phyloP scores from a whole-genome alignment of 2,113 vertebrate genomes.

The Crotalus horridus region DNA sequence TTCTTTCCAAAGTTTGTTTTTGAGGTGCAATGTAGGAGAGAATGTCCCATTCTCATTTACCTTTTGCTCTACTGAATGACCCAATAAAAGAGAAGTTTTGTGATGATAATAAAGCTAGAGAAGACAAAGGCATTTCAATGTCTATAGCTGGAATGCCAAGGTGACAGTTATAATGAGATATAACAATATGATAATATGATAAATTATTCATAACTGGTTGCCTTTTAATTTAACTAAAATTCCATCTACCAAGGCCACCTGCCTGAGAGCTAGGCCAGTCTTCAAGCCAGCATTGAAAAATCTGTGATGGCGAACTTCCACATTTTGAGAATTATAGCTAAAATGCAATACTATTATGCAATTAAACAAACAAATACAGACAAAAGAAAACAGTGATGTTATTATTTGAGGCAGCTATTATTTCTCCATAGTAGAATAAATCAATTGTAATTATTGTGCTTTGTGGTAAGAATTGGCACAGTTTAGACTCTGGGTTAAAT shows the following conservation, averaged over 20 bases:
- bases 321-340: background rate
- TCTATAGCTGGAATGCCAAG: background rate
- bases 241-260: too few relatives aligned
- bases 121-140: background rate
- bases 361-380: background rate
- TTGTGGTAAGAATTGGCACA: constrained; percentile 52
- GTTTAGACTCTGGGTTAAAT: constrained; percentile 47
- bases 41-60: background rate
- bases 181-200: background rate
- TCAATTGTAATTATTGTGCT: constrained; percentile 59
- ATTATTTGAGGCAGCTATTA: constrained; percentile 55
- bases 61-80: background rate
- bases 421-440: constrained; percentile 63
- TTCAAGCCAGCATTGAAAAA: background rate
- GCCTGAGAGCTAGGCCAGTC: background rate
- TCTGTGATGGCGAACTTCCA: background rate
- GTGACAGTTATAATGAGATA: background rate
- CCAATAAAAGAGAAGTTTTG: background rate
- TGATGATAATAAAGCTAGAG: background rate
- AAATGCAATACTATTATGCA: background rate
- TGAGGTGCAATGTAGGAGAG: background rate
- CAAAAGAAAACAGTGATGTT: background rate
- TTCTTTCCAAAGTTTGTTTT: background rate
- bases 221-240: background rate
- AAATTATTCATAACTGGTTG: background rate